Evolutionary conservation across 2,113 vertebrate species (phyloP).

Genomic region (Laterallus jamaicensis): DNA sequence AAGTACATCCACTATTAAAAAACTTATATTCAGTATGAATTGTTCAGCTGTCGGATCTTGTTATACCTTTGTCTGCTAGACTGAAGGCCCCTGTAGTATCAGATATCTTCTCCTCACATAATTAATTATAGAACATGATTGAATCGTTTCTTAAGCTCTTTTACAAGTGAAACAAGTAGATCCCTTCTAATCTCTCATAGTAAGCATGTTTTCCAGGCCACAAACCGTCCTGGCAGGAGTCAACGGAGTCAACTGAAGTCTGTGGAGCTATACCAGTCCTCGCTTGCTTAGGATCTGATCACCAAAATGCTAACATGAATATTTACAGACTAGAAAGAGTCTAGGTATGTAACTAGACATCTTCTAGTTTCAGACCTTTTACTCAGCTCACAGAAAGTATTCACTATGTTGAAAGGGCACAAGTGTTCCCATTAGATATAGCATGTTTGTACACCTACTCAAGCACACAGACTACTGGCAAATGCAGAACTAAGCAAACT

Average conservation of each 20-base stretch:
- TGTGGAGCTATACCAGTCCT: neutral
- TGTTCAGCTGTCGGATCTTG: neutral
- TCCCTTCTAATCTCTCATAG: conserved; percentile 31
- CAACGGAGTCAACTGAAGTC: neutral
- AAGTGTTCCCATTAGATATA: neutral
- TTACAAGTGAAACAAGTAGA: conserved; percentile 42
- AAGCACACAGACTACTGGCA: neutral
- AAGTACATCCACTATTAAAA: neutral
- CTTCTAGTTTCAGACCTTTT: neutral
- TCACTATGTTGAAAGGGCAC: neutral
- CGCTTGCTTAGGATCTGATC: neutral
- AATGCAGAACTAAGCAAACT: neutral
- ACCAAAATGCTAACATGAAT: neutral
- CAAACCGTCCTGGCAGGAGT: neutral
- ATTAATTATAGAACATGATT: conserved; percentile 52
- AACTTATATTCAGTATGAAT: neutral
- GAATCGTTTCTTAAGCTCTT: conserved; percentile 55
- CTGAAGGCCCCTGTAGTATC: neutral
- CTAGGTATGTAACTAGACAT: neutral
- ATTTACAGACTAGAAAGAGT: neutral
- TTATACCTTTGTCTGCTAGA: neutral
- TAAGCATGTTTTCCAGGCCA: conserved; percentile 53
- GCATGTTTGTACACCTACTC: neutral
- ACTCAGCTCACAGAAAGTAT: neutral
- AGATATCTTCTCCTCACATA: neutral